Percentiles rank a stretch among this genome's conserved stretches.
These are phyloP conservation scores for Umimayanthus kanabou DNA, from an alignment of 92 coral and sea anemone genomes.

Conservation along the genomic window DNA sequence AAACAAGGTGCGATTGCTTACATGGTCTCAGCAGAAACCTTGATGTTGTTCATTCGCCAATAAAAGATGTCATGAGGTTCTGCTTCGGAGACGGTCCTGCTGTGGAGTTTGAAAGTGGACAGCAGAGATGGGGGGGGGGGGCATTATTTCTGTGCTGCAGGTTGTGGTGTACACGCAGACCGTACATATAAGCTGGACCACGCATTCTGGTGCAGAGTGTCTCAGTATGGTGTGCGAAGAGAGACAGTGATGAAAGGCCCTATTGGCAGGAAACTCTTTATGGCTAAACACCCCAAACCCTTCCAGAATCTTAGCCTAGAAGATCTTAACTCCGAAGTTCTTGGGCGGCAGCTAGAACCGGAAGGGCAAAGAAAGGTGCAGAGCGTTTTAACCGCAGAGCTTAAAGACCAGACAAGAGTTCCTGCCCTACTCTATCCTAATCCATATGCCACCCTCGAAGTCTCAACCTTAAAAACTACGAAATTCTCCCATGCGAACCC, in stretches of 20 bases:
- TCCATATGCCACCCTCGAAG: slow-evolving; percentile 39
- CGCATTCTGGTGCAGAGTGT: slow-evolving; percentile 29
- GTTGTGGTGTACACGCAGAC: slow-evolving; percentile 39
- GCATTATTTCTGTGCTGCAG: slow-evolving; percentile 47
- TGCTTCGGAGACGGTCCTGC: slow-evolving; percentile 41
- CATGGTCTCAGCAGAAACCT: neutral
- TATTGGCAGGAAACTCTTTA: slow-evolving; percentile 43
- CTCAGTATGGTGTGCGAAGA: neutral
- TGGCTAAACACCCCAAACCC: slow-evolving; percentile 47
- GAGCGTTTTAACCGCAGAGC: neutral
- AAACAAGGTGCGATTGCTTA: slow-evolving; percentile 43
- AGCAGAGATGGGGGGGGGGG: slow-evolving; percentile 47
- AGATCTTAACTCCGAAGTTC: slow-evolving; percentile 49
- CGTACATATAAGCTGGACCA: slow-evolving; percentile 39
- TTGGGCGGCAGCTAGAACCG: neutral
- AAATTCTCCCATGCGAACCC: slow-evolving; percentile 65
- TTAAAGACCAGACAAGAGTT: slow-evolving; percentile 47
- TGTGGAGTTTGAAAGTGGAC: slow-evolving; percentile 39
- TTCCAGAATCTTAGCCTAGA: slow-evolving; percentile 25
- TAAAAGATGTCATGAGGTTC: slow-evolving; percentile 42
- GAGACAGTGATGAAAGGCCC: slow-evolving; percentile 24
- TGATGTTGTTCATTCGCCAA: neutral
- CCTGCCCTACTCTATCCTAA: slow-evolving; percentile 49
- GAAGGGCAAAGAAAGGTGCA: neutral
- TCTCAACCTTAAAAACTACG: slow-evolving; percentile 43